Evolutionary conservation across 2,113 vertebrate species (phyloP), one percentile per base, ranked within the genome.

Genomic region (Pseudorectes ferrugineus): DNA sequence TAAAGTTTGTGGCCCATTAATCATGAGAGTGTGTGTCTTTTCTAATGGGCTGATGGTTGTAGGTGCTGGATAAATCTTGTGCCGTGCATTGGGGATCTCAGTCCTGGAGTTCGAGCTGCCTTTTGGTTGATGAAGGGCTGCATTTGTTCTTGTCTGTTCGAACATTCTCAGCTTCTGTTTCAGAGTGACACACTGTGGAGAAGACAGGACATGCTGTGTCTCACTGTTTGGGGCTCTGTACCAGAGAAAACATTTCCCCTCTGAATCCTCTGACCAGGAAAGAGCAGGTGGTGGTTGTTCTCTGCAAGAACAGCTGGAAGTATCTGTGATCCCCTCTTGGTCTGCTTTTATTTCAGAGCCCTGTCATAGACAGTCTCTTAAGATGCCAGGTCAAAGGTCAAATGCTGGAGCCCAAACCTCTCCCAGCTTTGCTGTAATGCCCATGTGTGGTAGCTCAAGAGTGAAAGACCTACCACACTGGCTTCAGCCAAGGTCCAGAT

Each of bases 51-150:
- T 73, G 28, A 10, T 77, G 23, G 12, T 46, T 89, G 29, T 54
- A 66, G 48, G 43, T 67, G 21, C 71, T 59, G 74, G 16, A 42
- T 58, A 48, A 49, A 45, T 45, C 49, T 24, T 58, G 46, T 71
- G 26, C 12, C 11, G 3, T 10, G 6, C 4, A 0, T 4, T 55
- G 45, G 12, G 23, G 18, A 46, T 55, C 43, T 83, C 29, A 1
- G 4, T 80, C 15, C 23, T 54, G 33, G 65, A 87, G 33, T 28
- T 17, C 71, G 70, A 85, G n/a, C 23, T 54, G 20, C 20, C 36
- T 72, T 76, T 52, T 62, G 21, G 13, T 88, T 40, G 51, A 31
- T 43, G 51, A 68, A 71, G 33, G 6, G 7, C 45, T 66, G 75
- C 8, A 5, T 23, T 78, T 76, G 9, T 38, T 80, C 35, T 36